Conservation (phyloP, 1,140 invertebrate genomes). For the Apis florea region DNA sequence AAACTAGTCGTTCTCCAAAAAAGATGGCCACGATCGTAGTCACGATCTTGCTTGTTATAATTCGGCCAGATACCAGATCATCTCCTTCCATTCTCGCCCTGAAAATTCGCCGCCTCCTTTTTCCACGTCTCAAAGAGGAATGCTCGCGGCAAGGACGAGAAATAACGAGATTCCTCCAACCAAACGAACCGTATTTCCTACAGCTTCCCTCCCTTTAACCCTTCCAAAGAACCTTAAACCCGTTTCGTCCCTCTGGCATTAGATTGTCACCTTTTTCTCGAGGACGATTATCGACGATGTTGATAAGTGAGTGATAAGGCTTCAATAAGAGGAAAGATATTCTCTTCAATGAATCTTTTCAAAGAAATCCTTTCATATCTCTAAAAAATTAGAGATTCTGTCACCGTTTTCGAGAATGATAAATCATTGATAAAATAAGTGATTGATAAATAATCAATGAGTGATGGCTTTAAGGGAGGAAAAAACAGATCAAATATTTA, state of each 20-base stretch:
- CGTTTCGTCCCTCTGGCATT: not conserved
- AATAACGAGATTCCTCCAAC: not conserved
- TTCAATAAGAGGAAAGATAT: no score
- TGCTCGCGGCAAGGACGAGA: not conserved
- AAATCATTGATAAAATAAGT: no score
- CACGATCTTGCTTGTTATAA: conserved; percentile 28
- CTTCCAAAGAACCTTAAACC: not conserved
- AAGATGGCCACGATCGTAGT: not conserved
- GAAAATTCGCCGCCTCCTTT: not conserved
- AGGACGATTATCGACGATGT: not conserved
- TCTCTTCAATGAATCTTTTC: no score
- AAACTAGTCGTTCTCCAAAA: not conserved
- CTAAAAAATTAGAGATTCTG: no score
- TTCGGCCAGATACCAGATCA: not conserved
- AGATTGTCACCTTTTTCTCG: not conserved
- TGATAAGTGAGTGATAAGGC: not conserved
- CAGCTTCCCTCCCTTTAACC: not conserved
- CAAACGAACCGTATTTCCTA: not conserved
- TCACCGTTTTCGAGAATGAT: no score
- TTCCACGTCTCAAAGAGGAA: conserved; percentile 1
- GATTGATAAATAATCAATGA: no score
- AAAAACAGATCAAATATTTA: no score
- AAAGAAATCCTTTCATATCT: no score
- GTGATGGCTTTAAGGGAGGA: no score
- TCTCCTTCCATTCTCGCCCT: conserved; percentile 1